A percentile compares a stretch with the other conserved stretches of the same genome.
These are phyloP conservation scores for Ganaspis sp. DNA, from an alignment of 1,140 invertebrate genomes.

Conservation along the genomic window DNA sequence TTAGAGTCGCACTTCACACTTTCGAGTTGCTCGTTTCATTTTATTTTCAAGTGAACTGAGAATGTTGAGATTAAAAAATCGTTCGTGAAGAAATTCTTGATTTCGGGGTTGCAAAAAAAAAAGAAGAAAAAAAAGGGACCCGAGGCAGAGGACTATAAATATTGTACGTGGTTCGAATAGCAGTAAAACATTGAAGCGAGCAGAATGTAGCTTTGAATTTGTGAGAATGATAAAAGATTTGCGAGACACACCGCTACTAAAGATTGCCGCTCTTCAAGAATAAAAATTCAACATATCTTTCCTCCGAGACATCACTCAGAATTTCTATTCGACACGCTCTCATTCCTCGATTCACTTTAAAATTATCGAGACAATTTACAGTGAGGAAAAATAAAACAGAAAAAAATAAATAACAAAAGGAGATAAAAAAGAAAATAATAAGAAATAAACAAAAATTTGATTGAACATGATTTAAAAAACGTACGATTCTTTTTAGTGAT, in stretches of 20 bases:
- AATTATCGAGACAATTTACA: neutral
- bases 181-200: conserved; percentile 23
- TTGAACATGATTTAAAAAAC: too few relatives aligned
- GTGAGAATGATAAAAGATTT: conserved; percentile 22
- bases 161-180: conserved; percentile 46
- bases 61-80: conserved; percentile 53
- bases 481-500: too few relatives aligned
- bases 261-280: neutral
- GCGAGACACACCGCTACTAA: neutral
- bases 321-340: neutral
- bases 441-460: neutral
- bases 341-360: neutral
- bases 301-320: neutral
- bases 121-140: conserved; percentile 31
- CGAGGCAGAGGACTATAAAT: conserved; percentile 52
- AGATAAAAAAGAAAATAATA: too few relatives aligned
- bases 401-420: too few relatives aligned
- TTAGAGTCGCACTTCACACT: conserved; percentile 2
- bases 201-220: conserved; percentile 17
- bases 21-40: conserved; percentile 34
- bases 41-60: conserved; percentile 39
- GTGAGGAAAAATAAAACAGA: too few relatives aligned
- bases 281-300: neutral
- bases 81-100: conserved; percentile 56
- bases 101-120: conserved; percentile 35